A percentile compares a stretch with the other conserved stretches of the same genome.
phyloP scores from a whole-genome alignment of 2,113 vertebrate species.

The Physeter macrocephalus region DNA sequence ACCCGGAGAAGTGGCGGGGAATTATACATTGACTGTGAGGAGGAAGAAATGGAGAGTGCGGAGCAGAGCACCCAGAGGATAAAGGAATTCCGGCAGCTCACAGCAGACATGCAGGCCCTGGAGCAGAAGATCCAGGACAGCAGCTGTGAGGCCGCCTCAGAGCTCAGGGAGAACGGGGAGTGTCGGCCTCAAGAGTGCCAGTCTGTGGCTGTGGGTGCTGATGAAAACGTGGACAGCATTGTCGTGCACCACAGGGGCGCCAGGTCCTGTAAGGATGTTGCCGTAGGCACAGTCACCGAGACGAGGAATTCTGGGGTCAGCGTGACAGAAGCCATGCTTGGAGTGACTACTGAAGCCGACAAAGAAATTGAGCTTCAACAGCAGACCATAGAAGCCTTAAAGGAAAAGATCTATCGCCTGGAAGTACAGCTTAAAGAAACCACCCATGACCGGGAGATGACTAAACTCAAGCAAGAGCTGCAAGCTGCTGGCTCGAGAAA shows the following conservation, averaged over 20 bases:
- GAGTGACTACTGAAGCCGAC: conserved; percentile 89
- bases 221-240: conserved; percentile 87
- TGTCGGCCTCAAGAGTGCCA: conserved; percentile 71
- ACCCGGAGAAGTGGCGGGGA: conserved; percentile 84
- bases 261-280: conserved; percentile 79
- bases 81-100: conserved; percentile 92
- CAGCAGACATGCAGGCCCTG: conserved; percentile 93
- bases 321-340: conserved; percentile 93
- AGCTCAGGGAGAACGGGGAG: conserved; percentile 62
- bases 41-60: conserved; percentile 85
- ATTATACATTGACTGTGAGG: conserved; percentile 88
- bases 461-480: conserved; percentile 94
- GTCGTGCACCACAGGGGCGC: conserved; percentile 75
- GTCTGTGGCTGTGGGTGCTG: conserved; percentile 87
- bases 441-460: conserved; percentile 94
- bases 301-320: conserved; percentile 79
- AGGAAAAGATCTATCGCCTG: conserved; percentile 94
- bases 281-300: conserved; percentile 82
- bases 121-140: conserved; percentile 90
- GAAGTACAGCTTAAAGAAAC: conserved; percentile 95
- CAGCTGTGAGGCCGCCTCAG: conserved; percentile 61
- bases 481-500: conserved; percentile 91
- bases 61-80: conserved; percentile 88
- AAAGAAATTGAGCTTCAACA: conserved; percentile 94
- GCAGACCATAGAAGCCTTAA: conserved; percentile 93